A percentile compares a stretch with the other conserved stretches of the same genome.
phyloP scores from a whole-genome alignment of 2,797 vertebrate genomes.

The Notolepis coatsorum region DNA sequence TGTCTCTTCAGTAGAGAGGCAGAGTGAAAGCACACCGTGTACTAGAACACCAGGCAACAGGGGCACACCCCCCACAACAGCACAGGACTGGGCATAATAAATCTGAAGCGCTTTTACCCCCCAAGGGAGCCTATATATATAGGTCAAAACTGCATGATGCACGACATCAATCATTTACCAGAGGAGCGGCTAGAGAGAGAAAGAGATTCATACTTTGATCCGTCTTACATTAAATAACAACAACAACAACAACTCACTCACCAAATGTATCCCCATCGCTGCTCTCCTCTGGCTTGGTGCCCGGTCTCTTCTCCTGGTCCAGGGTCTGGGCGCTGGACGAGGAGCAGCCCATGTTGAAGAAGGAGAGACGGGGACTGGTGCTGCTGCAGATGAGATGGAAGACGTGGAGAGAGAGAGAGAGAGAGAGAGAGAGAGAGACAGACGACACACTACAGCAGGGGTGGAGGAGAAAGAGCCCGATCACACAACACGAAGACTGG shows the following conservation, averaged over 20 bases:
- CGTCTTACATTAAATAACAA: neutral
- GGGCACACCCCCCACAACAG: conserved; percentile 32
- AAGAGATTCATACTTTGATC: neutral
- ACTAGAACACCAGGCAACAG: conserved; percentile 30
- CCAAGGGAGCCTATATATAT: neutral
- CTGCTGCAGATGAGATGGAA: neutral
- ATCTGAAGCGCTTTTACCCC: neutral
- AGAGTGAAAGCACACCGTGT: conserved; percentile 69
- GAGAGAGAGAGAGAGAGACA: neutral
- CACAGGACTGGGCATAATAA: conserved; percentile 5
- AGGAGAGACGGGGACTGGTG: neutral
- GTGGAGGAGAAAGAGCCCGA: conserved; percentile 31
- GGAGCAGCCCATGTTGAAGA: conserved; percentile 80
- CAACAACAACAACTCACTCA: no score
- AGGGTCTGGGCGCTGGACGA: conserved; percentile 81
- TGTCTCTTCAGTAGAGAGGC: conserved; percentile 15
- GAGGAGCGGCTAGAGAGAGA: no score
- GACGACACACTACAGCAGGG: neutral
- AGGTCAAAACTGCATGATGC: neutral
- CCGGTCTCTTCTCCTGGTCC: conserved; percentile 80
- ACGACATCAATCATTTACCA: neutral
- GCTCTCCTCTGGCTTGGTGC: conserved; percentile 78
- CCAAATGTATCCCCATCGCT: conserved; percentile 73
- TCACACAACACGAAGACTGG: no score
- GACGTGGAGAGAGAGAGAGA: conserved; percentile 11